Evolutionary conservation across 2,888 invertebrate genomes (phyloP).

Genomic region (Tetanocera ferruginea): DNA sequence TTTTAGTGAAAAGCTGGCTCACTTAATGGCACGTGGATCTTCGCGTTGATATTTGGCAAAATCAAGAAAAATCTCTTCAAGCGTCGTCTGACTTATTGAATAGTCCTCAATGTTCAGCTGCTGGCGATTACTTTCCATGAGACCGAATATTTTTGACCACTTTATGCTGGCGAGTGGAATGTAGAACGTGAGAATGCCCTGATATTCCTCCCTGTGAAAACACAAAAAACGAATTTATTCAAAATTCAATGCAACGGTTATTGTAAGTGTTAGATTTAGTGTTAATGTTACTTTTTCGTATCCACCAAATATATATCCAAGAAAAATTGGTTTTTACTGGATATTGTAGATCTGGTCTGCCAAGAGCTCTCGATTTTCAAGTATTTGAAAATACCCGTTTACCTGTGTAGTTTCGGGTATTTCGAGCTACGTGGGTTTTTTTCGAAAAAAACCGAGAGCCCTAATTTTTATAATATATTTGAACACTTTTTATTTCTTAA

Average conservation of each 20-base stretch:
- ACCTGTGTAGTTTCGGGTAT: too few species aligned
- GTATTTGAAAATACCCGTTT: too few species aligned
- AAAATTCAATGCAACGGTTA: too few species aligned
- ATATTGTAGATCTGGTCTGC: too few species aligned
- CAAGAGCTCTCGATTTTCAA: too few species aligned
- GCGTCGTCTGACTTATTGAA: constrained; percentile 82
- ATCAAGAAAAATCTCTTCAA: constrained; percentile 83
- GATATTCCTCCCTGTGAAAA: constrained; percentile 76
- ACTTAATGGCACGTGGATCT: constrained; percentile 57
- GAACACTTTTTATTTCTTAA: neutral
- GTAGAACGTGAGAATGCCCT: constrained; percentile 80
- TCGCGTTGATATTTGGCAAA: constrained; percentile 74
- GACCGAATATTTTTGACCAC: constrained; percentile 80
- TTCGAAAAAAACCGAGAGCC: too few species aligned
- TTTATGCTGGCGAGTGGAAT: constrained; percentile 72
- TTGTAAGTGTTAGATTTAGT: too few species aligned
- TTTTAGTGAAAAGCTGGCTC: constrained; percentile 53
- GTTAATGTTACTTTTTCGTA: too few species aligned
- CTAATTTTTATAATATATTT: too few species aligned
- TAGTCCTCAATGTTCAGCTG: constrained; percentile 80
- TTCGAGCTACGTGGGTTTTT: too few species aligned
- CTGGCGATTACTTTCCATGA: constrained; percentile 76
- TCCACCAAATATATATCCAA: too few species aligned
- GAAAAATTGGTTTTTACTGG: too few species aligned
- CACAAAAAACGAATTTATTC: neutral